phyloP scores from a whole-genome alignment of 2,113 vertebrate species.

The Crotalus viridis region DNA sequence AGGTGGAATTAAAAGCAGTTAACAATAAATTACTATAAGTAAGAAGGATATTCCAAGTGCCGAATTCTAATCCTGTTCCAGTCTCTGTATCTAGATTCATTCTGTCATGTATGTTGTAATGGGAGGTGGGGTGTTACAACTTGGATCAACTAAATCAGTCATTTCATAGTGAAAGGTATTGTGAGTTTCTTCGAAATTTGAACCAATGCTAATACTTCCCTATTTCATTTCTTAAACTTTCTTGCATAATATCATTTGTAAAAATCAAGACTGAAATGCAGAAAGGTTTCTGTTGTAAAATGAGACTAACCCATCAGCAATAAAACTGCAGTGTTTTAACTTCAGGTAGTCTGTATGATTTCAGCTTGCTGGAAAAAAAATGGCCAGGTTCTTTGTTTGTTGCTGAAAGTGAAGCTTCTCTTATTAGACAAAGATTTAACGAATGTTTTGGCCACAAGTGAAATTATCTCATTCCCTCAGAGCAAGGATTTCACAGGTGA shows the following conservation, averaged over 20 bases:
- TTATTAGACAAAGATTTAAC: slow-evolving; percentile 31
- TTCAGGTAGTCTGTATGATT: background rate
- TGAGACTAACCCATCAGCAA: background rate
- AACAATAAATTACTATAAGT: slow-evolving; percentile 8
- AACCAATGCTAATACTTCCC: background rate
- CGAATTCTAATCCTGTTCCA: slow-evolving; percentile 29
- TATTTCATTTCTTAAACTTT: background rate
- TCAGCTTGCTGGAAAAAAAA: slow-evolving; percentile 18
- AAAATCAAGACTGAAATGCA: background rate
- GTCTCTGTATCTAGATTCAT: background rate
- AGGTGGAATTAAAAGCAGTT: background rate
- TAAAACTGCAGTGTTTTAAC: slow-evolving; percentile 14
- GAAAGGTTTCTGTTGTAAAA: background rate
- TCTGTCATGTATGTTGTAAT: background rate
- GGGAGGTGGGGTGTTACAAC: background rate
- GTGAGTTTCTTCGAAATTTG: background rate
- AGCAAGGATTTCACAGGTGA: slow-evolving; percentile 60
- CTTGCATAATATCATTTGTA: background rate
- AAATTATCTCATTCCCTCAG: slow-evolving; percentile 35
- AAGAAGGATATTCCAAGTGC: background rate
- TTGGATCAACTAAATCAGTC: background rate
- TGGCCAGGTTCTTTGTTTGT: slow-evolving; percentile 22
- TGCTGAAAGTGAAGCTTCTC: slow-evolving; percentile 22
- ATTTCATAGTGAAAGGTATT: background rate
- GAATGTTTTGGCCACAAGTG: slow-evolving; percentile 45